Percentiles rank a stretch among this genome's conserved stretches.
phyloP scores from a whole-genome alignment of 2,797 vertebrate species.

The Heteromormyrus szaboi region DNA sequence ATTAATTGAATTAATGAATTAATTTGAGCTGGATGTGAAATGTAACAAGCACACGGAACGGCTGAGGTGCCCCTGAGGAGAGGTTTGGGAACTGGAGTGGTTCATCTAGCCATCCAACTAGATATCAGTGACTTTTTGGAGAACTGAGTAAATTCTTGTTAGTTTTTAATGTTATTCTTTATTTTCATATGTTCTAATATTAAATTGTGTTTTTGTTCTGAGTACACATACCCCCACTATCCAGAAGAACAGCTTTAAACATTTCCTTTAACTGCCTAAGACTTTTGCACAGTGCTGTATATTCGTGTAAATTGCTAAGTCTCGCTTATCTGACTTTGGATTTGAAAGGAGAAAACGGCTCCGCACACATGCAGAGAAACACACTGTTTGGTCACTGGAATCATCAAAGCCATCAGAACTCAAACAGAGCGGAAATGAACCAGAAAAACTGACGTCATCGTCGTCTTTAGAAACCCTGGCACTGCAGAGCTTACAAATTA shows the following conservation, averaged over 20 bases:
- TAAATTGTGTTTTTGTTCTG: background rate
- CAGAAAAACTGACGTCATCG: background rate
- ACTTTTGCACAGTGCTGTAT: background rate
- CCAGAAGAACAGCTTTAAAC: background rate
- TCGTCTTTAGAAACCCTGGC: background rate
- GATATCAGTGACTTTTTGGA: background rate
- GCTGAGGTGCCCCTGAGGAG: background rate
- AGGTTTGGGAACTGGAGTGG: background rate
- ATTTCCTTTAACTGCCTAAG: background rate
- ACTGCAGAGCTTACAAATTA: background rate
- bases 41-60: background rate
- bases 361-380: background rate
- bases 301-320: background rate
- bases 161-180: background rate
- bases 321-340: background rate
- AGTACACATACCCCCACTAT: background rate
- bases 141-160: background rate
- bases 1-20: background rate
- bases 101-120: background rate
- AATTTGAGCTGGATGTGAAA: background rate
- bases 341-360: background rate
- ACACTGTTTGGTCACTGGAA: background rate
- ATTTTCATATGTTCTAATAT: background rate
- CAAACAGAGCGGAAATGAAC: background rate
- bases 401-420: background rate